phyloP scores from a whole-genome alignment of 1,140 invertebrate genomes.

The Thaumetopoea pityocampa region DNA sequence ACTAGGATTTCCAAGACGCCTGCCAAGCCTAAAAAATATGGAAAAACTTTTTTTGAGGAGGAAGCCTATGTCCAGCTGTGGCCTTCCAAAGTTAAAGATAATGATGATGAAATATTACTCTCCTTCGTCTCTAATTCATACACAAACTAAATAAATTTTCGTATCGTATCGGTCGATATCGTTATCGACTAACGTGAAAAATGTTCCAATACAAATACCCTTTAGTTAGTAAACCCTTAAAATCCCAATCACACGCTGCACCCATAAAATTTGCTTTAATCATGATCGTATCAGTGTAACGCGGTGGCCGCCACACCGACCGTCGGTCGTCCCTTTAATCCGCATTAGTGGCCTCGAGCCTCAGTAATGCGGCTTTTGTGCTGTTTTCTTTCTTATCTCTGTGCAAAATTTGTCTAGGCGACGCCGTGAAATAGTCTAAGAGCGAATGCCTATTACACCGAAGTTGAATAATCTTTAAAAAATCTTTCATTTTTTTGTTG shows the following conservation, averaged over 20 bases:
- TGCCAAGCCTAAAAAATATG: too few relatives aligned
- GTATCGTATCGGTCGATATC: too few relatives aligned
- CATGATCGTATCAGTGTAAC: constrained; percentile 50
- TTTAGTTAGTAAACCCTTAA: constrained; percentile 2
- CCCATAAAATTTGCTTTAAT: constrained; percentile 54
- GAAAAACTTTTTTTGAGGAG: too few relatives aligned
- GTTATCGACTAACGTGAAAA: background rate
- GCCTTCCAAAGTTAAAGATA: too few relatives aligned
- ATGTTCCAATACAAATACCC: background rate
- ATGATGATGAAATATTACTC: too few relatives aligned
- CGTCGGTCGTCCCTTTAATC: constrained; percentile 48
- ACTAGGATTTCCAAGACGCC: too few relatives aligned
- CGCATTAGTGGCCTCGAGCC: constrained; percentile 50
- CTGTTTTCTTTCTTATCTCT: constrained; percentile 65
- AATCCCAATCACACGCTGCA: constrained; percentile 14
- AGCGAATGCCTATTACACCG: constrained; percentile 32
- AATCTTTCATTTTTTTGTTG: too few relatives aligned
- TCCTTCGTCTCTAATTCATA: too few relatives aligned
- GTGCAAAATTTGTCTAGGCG: constrained; percentile 66
- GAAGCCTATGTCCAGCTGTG: too few relatives aligned
- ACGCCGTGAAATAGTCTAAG: constrained; percentile 50
- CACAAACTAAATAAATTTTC: too few relatives aligned
- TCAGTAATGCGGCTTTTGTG: constrained; percentile 48
- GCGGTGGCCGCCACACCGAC: constrained; percentile 29
- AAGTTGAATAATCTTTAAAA: constrained; percentile 1